A percentile compares a stretch with the other conserved stretches of the same genome.
Conservation (phyloP, 2,797 vertebrate species). For the Rhincodon typus region DNA sequence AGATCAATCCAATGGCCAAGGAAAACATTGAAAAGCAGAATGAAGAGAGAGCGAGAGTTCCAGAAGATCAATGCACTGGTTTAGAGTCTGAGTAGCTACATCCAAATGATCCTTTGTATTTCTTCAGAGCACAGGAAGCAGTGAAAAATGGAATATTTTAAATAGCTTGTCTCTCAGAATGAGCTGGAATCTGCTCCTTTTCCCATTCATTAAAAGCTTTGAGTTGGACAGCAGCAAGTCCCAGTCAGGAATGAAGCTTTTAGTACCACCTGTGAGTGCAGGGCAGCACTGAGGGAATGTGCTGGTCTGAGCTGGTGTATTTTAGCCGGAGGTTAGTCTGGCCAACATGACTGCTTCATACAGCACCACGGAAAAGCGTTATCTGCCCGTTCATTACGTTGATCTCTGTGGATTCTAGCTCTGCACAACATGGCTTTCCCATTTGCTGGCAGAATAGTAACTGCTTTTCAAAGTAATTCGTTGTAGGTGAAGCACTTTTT, state of each 20-base stretch:
- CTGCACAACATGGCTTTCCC: not conserved
- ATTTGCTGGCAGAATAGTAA: not conserved
- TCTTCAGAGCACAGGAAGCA: not conserved
- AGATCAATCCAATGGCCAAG: not conserved
- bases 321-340: not conserved
- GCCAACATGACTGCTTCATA: not conserved
- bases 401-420: not conserved
- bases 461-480: not conserved
- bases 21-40: not conserved
- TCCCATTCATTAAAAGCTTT: not conserved
- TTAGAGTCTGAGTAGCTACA: not conserved
- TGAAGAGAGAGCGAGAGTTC: not conserved
- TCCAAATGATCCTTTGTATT: not conserved
- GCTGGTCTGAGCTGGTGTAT: not conserved
- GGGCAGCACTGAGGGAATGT: not conserved
- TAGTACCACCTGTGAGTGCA: not conserved
- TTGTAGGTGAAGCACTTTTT: not conserved
- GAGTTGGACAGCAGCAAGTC: not conserved
- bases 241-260: not conserved
- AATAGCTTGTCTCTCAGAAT: not conserved
- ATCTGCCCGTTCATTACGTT: not conserved
- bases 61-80: not conserved
- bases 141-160: not conserved
- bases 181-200: not conserved
- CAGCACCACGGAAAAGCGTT: not conserved